Conservation (phyloP, 2,797 vertebrate species). For the Myotis daubentonii region DNA sequence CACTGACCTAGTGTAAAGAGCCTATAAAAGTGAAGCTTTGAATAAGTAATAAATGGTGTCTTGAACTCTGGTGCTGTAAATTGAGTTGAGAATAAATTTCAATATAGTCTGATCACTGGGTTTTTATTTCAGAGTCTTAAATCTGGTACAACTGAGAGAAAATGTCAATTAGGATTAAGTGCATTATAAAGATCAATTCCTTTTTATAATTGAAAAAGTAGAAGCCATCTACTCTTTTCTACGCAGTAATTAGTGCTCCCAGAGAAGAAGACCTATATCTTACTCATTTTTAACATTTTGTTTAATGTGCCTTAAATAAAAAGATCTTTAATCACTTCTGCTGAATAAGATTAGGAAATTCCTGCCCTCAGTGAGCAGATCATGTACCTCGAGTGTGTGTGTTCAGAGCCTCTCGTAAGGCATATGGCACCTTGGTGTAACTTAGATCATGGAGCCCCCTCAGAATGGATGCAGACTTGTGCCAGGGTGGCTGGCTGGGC, state of each 20-base stretch:
- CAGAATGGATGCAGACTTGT: neutral
- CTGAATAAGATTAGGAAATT: conserved; percentile 38
- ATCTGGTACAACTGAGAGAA: conserved; percentile 36
- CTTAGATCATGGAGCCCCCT: neutral
- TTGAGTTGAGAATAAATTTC: conserved; percentile 32
- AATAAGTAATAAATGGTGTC: conserved; percentile 18
- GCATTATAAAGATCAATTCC: conserved; percentile 53
- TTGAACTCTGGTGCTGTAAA: conserved; percentile 31
- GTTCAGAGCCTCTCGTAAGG: neutral
- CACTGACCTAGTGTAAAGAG: neutral
- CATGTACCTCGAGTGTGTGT: neutral
- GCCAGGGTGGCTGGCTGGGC: neutral
- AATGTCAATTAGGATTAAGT: conserved; percentile 57
- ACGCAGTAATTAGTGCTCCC: neutral
- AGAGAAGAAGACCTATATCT: neutral
- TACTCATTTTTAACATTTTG: conserved; percentile 17
- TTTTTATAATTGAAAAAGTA: conserved; percentile 46
- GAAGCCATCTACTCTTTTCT: neutral
- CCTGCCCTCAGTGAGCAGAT: neutral
- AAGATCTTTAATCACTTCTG: conserved; percentile 26
- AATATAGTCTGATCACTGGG: neutral
- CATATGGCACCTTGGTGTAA: neutral
- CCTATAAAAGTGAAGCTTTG: neutral
- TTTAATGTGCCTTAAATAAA: neutral
- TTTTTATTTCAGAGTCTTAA: conserved; percentile 65